Percentiles rank a stretch among this genome's conserved stretches.
phyloP scores from a whole-genome alignment of 2,797 vertebrate genomes.

The Micropoecilia bifurca region DNA sequence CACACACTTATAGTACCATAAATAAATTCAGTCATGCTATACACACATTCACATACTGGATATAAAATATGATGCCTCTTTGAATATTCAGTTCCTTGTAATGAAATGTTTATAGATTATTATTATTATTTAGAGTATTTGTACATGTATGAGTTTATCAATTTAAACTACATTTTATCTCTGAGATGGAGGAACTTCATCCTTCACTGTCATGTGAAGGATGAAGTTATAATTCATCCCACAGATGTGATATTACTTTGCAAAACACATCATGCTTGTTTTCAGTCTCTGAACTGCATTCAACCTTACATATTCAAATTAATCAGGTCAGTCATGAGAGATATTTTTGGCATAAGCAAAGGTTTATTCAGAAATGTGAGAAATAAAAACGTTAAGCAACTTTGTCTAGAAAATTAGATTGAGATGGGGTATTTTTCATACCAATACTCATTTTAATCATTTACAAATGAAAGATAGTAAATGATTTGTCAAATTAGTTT shows the following conservation, averaged over 20 bases:
- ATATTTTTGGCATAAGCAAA: neutral
- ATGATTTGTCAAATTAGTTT: neutral
- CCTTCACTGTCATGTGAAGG: neutral
- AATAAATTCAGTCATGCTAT: neutral
- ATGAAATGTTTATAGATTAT: too few species aligned
- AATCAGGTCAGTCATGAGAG: neutral
- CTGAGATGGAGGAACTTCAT: neutral
- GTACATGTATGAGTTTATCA: neutral
- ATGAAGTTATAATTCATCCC: neutral
- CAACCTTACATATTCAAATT: neutral
- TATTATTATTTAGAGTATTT: neutral
- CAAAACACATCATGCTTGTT: neutral
- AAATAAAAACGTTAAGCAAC: neutral
- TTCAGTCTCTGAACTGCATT: neutral
- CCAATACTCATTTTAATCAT: neutral
- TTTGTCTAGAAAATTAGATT: neutral
- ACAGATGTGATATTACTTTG: neutral
- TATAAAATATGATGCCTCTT: neutral
- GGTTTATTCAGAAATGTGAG: neutral
- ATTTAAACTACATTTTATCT: neutral
- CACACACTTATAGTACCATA: slow-evolving; percentile 18
- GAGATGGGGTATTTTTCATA: neutral
- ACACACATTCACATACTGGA: neutral
- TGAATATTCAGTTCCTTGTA: neutral
- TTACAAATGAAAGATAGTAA: neutral